A percentile compares a stretch with the other conserved stretches of the same genome.
Evolutionary conservation across 2,113 vertebrate species (phyloP).

Genomic region (Propithecus coquereli): DNA sequence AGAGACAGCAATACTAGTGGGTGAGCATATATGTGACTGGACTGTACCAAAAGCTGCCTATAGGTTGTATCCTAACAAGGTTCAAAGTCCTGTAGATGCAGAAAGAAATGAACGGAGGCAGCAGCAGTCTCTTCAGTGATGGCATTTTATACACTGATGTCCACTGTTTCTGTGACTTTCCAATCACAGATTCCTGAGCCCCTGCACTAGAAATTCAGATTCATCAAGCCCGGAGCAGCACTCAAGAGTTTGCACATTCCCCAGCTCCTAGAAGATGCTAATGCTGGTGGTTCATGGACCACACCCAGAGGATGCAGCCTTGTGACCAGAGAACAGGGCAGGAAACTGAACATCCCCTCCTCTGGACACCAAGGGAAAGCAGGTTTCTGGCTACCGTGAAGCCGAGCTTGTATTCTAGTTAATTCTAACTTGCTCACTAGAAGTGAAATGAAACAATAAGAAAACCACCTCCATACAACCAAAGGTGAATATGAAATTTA

Average conservation of each 20-base stretch:
- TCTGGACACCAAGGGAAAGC: background rate
- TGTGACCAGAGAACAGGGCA: background rate
- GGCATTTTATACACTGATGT: background rate
- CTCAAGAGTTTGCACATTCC: background rate
- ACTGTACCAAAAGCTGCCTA: background rate
- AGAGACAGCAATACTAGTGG: rapidly evolving
- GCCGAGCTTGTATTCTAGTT: background rate
- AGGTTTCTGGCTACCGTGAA: background rate
- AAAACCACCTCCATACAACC: background rate
- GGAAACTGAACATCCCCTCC: background rate
- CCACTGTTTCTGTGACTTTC: background rate
- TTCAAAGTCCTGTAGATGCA: background rate
- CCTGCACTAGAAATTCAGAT: background rate
- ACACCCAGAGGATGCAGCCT: background rate
- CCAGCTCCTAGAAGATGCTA: background rate
- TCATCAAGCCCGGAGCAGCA: background rate
- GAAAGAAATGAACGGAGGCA: background rate
- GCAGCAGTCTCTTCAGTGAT: background rate
- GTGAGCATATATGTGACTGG: background rate
- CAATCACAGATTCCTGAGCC: background rate
- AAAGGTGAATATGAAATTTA: background rate
- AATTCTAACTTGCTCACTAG: background rate
- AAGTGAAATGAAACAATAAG: background rate
- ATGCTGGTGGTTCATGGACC: background rate
- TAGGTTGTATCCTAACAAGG: background rate